A percentile compares a stretch with the other conserved stretches of the same genome.
These are phyloP conservation scores for Solenodon paradoxus DNA, from an alignment of 2,113 vertebrate genomes.

Conservation along the genomic window DNA sequence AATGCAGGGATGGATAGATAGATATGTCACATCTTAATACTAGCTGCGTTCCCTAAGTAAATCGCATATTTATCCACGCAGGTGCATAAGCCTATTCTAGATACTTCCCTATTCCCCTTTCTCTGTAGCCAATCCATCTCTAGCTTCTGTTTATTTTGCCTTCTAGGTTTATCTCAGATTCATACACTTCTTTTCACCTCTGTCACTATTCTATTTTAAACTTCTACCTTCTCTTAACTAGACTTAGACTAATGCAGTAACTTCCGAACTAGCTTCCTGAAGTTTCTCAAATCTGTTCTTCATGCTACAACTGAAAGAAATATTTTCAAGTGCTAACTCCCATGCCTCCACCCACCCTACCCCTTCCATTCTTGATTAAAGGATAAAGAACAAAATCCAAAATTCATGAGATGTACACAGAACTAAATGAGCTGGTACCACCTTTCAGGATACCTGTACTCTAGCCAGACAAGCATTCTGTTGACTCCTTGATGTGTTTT, in stretches of 20 bases:
- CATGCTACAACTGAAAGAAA: neutral
- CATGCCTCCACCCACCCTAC: neutral
- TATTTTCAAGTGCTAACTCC: slow-evolving; percentile 11
- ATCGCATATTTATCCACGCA: neutral
- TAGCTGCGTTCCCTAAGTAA: neutral
- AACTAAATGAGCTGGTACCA: neutral
- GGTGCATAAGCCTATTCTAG: neutral
- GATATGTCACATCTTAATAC: neutral
- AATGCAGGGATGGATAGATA: neutral
- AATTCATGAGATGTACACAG: neutral
- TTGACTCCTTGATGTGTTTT: neutral
- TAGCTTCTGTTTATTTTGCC: neutral
- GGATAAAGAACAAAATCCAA: neutral
- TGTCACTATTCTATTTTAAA: slow-evolving; percentile 4
- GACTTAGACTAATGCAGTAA: neutral
- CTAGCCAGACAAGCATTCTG: neutral
- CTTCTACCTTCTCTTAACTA: neutral
- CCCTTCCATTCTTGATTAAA: neutral
- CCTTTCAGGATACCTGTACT: neutral
- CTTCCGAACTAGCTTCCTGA: neutral
- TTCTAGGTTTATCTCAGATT: neutral
- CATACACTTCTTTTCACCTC: slow-evolving; percentile 1
- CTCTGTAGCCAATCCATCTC: neutral
- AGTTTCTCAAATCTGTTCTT: slow-evolving; percentile 10
- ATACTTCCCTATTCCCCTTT: neutral